These are phyloP conservation scores for Malacoraja senta DNA, from an alignment of 2,797 vertebrate species.

Conservation along the genomic window DNA sequence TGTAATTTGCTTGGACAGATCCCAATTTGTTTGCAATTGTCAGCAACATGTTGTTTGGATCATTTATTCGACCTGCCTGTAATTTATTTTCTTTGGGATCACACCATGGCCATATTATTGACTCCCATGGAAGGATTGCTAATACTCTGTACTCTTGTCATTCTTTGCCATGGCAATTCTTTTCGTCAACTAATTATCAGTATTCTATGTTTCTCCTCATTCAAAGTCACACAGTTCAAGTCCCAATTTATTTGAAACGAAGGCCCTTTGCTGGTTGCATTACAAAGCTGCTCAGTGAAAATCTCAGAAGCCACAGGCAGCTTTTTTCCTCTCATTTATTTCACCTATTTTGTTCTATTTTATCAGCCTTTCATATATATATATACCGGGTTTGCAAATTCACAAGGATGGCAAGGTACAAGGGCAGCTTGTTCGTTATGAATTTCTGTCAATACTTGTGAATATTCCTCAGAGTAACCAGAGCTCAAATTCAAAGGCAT, in stretches of 20 bases:
- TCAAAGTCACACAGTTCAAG: neutral
- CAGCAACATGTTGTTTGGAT: neutral
- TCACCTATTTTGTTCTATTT: conserved; percentile 14
- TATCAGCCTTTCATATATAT: neutral
- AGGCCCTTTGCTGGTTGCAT: neutral
- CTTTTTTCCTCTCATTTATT: neutral
- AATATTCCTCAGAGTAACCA: neutral
- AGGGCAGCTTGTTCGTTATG: conserved; percentile 18
- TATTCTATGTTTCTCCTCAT: neutral
- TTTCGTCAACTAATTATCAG: neutral
- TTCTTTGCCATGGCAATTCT: neutral
- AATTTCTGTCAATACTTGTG: conserved; percentile 26
- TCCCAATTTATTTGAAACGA: neutral
- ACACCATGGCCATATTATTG: neutral
- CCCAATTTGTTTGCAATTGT: conserved; percentile 5
- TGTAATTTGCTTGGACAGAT: neutral
- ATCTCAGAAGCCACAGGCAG: neutral
- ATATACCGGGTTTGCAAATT: neutral
- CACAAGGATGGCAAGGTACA: neutral
- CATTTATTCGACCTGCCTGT: neutral
- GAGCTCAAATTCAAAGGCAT: neutral
- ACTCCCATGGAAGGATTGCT: neutral
- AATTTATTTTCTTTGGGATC: conserved; percentile 4
- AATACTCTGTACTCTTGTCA: neutral
- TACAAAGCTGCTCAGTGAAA: neutral